Base-by-base conservation (phyloP, 2,888 invertebrate species). In the Bimastos eiseni region DNA sequence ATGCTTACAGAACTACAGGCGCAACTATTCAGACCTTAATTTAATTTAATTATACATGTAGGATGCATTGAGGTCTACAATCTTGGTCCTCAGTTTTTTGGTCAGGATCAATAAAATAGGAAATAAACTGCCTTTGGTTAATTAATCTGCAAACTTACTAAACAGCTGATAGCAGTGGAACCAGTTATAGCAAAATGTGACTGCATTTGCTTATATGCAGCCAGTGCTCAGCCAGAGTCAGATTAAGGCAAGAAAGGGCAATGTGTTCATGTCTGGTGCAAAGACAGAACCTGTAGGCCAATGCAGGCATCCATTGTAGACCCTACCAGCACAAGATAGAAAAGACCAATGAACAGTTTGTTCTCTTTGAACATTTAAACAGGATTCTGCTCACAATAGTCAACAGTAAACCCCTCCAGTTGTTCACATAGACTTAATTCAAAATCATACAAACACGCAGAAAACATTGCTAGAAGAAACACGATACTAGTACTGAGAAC, bases 231-330 rank as follows among this genome's bases (percentile, higher is more conserved):
- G 70, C 70, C 70, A 30, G 24, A 49, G 70, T n/a, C 70, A 70
- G 70, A 70, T 70, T 30, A 70, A 70, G 70, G 70, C 70, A 70
- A 70, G 70, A 70, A 70, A 70, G 70, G n/a, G 70, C 70, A 70
- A 70, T n/a, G 70, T 70, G n/a, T 70, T 6, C 30, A n/a, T 70
- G 70, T n/a, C 30, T 70, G 70, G n/a, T 17, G 30, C 55, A 55
- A 55, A 55, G 55, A 55, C 24, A 55, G 55, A 55, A 55, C 30
- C 24, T 30, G 55, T 55, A 55, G 55, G 55, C 24, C 21, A 55
- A 30, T 55, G 44, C 55, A 55, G 24, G 30, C 55, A 55, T 3
- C 30, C 30, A 55, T 55, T 3, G 30, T 55, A 24, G 24, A 55
- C 13, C 30, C 11, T 49, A 49, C 49, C 49, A 49, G 49, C 21